Evolutionary conservation across 2,797 vertebrate genomes (phyloP), one percentile per base, ranked within the genome.

Genomic region (Rhinella marina): DNA sequence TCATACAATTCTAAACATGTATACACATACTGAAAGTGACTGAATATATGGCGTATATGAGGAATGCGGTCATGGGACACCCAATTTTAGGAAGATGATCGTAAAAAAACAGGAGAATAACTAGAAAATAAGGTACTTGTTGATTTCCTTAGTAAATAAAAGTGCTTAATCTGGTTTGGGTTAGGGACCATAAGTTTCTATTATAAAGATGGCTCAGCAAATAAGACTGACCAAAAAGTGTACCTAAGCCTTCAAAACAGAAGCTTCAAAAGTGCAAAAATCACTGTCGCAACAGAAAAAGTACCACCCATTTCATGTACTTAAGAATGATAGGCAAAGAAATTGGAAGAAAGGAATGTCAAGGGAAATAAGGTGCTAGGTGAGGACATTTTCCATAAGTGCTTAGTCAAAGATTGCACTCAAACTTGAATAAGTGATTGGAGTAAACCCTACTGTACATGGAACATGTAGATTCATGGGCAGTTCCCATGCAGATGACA

Each of bases 291-390:
- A 61, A 77, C 25, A 59, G 48, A 72, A 73, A 52, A 52, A 64
- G 25, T 61, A 61, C 57, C 56, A 9, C 50, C n/a, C 2, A 17
- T 48, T 25, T 61, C 56, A n/a, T 61, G 27, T 27, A 25, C 1
- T 77, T n/a, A 23, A 29, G 14, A 85, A 75, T 41, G 68, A 13
- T 41, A 21, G 19, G 19, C 11, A 29, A 57, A 17, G 17, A 10
- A 68, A 64, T 64, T 16, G 25, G 3, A 48, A 23, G 1, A 50
- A 82, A 25, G 62, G 2, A 70, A 19, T 64, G 17, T 48, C 68
- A n/a, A 27, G 17, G 70, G 41, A 75, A 80, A 78, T 86, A 89
- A 89, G 88, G 88, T 89, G 88, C 88, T 52, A 27, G n/a, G 54
- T 64, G 61, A 56, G 87, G 86, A 61, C 10, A 64, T 85, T 75